phyloP scores from a whole-genome alignment of 2,797 vertebrate genomes.

The Serranus cabrilla region DNA sequence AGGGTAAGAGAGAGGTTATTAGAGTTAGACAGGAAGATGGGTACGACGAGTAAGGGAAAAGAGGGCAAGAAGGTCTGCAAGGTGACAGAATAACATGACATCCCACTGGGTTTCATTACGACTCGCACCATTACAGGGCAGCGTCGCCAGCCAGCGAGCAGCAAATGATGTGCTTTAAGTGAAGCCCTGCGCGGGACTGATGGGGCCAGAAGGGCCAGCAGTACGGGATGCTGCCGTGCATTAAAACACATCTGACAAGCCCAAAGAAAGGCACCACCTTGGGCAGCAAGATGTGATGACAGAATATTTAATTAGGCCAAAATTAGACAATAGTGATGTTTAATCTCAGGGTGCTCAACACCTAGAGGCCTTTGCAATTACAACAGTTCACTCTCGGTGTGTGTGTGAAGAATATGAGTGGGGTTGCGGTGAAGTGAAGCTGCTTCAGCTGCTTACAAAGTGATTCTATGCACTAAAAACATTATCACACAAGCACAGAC shows the following conservation, averaged over 20 bases:
- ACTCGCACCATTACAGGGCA: conserved; percentile 67
- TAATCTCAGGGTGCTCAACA: conserved; percentile 71
- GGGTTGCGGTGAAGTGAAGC: conserved; percentile 46
- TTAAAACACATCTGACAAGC: conserved; percentile 82
- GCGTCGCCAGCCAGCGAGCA: conserved; percentile 65
- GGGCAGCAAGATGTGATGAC: conserved; percentile 67
- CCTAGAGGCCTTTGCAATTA: conserved; percentile 70
- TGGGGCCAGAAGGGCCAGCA: conserved; percentile 67
- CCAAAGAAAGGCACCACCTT: conserved; percentile 69
- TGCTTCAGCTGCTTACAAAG: conserved; percentile 61
- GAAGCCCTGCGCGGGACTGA: conserved; percentile 66
- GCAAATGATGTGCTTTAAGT: conserved; percentile 78
- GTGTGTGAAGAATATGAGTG: conserved; percentile 44
- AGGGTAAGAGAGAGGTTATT: conserved; percentile 59
- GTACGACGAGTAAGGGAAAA: conserved; percentile 28
- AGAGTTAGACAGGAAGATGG: conserved; percentile 54
- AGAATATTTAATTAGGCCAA: conserved; percentile 79
- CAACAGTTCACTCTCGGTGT: conserved; percentile 52
- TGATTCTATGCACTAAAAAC: conserved; percentile 67
- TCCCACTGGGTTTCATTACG: conserved; percentile 82
- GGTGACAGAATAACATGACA: conserved; percentile 77
- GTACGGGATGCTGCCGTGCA: conserved; percentile 64
- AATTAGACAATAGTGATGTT: conserved; percentile 78
- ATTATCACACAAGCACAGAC: conserved; percentile 78
- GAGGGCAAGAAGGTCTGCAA: conserved; percentile 53